Base-by-base conservation (phyloP, 2,797 vertebrate genomes). In the Pseudochirops corinnae region DNA sequence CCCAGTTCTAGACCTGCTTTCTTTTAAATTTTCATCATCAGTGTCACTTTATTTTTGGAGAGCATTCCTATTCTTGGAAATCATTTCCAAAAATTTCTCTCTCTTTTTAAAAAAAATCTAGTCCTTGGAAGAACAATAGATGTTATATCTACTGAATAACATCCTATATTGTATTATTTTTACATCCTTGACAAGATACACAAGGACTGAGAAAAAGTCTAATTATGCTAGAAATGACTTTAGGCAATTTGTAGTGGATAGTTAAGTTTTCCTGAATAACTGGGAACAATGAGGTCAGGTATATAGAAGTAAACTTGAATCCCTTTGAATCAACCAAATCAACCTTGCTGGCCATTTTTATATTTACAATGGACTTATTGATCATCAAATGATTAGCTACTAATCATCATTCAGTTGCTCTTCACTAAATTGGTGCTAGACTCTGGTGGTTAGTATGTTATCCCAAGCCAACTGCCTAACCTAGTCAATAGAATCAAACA, bases 191-290 rank as follows among this genome's bases (percentile, higher is more conserved):
- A 33, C 1, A 92, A 94, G 92, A 46, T 39, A 31, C 52, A 39
- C 31, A 93, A 52, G 53, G 1, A 31, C 57, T 57, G 93, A 91
- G 57, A 93, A 60, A 55, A 60, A 55, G 5, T 18, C 52, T 95
- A 50, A 56, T 92, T 91, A 94, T 33, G 28, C 52, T 94, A 46
- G n/a, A 94, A 57, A 31, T 46, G 7, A 53, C 90, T 95, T 29
- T 56, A 94, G 93, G 39, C 92, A 53, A 94, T 92, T 92, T 9
- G 31, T 62, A 96, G n/a, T 9, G n/a, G 92, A n/a, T 21, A 93
- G 56, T 53, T 55, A 90, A 62, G 33, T 58, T 56, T 13, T 2
- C 46, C 18, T 10, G 39, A 55, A 31, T 16, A 21, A 55, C 55
- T 53, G 33, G 58, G 87, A 57, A 14, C n/a, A 31, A 46, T 52